These are phyloP conservation scores for Samia ricini DNA, from an alignment of 1,140 invertebrate species.

Conservation along the genomic window DNA sequence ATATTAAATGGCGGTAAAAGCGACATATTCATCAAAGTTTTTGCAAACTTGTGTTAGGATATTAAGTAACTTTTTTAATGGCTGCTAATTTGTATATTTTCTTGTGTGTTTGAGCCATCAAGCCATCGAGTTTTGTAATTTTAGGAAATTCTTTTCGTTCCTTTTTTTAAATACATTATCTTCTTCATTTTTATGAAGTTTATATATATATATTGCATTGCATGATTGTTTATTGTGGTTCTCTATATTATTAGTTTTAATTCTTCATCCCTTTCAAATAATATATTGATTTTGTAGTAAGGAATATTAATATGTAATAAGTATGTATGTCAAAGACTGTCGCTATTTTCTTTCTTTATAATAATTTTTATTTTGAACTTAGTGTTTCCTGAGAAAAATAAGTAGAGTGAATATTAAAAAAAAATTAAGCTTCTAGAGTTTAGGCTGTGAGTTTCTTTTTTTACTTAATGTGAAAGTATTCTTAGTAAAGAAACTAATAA, in stretches of 20 bases:
- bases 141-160: neutral
- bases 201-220: too few relatives aligned
- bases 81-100: neutral
- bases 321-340: constrained; percentile 9
- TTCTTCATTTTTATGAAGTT: neutral
- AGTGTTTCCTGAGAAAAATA: constrained; percentile 9
- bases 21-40: too few relatives aligned
- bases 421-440: constrained; percentile 16
- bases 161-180: neutral
- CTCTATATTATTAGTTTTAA: neutral
- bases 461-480: constrained; percentile 15
- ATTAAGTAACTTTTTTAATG: too few relatives aligned
- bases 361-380: neutral
- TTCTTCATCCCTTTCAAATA: neutral
- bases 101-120: neutral
- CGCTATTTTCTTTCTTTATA: constrained; percentile 1
- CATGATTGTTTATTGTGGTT: too few relatives aligned
- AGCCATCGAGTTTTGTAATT: neutral
- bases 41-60: too few relatives aligned
- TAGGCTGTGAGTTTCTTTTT: constrained; percentile 27
- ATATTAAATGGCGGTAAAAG: neutral
- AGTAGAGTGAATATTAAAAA: constrained; percentile 18
- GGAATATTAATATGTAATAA: neutral
- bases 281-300: neutral
- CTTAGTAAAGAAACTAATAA: neutral